These are phyloP conservation scores for Apogon talboti DNA, from an alignment of 2,797 vertebrate species.

Conservation along the genomic window DNA sequence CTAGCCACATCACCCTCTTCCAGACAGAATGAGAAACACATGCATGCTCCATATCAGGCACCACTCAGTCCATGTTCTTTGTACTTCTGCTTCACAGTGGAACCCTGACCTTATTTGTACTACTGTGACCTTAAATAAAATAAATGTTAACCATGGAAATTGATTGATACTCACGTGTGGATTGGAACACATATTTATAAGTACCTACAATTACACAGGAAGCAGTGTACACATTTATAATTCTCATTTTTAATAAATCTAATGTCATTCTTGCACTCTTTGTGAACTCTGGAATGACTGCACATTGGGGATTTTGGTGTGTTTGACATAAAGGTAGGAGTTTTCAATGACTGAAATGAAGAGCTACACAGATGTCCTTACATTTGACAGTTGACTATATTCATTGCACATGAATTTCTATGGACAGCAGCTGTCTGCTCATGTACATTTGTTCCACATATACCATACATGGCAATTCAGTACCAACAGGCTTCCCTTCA, in stretches of 20 bases:
- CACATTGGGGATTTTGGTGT: constrained; percentile 38
- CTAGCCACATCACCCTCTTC: constrained; percentile 55
- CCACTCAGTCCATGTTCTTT: constrained; percentile 9
- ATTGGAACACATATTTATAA: too few relatives aligned
- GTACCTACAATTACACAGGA: too few relatives aligned
- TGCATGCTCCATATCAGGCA: constrained; percentile 48
- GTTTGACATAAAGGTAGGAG: constrained; percentile 39
- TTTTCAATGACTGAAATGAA: constrained; percentile 42
- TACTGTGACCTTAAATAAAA: constrained; percentile 5
- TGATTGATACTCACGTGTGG: too few relatives aligned
- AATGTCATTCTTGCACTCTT: too few relatives aligned
- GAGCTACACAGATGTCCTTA: constrained; percentile 60
- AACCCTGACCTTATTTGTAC: constrained; percentile 19
- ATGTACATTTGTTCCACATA: constrained; percentile 50
- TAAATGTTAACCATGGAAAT: constrained; percentile 5
- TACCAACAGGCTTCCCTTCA: constrained; percentile 42
- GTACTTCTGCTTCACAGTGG: constrained; percentile 18
- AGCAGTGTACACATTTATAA: too few relatives aligned
- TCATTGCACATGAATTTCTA: constrained; percentile 61
- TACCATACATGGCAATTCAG: constrained; percentile 47
- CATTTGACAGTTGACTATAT: constrained; percentile 59
- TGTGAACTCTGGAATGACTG: background rate
- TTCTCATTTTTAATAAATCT: too few relatives aligned
- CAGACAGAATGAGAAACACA: constrained; percentile 55
- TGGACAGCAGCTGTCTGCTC: constrained; percentile 67